These are phyloP conservation scores for Hystrix cristata DNA, from an alignment of 2,113 vertebrate genomes.

Conservation along the genomic window DNA sequence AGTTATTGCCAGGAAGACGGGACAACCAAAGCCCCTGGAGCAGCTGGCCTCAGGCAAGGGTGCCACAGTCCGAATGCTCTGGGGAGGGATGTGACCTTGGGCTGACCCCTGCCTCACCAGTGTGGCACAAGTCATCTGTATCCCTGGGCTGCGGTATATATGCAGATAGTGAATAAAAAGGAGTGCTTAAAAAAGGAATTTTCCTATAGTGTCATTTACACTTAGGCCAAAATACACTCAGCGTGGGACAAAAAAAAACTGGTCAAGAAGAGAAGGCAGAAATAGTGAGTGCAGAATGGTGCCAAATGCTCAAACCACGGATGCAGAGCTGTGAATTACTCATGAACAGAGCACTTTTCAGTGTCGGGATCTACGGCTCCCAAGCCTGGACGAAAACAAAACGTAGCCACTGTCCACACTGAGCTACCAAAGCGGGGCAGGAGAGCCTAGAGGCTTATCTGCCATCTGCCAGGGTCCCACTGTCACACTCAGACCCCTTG, in stretches of 20 bases:
- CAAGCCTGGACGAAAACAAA: not conserved
- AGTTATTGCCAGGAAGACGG: not conserved
- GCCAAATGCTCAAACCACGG: not conserved
- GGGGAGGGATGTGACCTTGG: not conserved
- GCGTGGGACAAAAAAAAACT: not conserved
- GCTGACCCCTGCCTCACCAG: not conserved
- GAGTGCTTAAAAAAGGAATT: slow-evolving; percentile 55
- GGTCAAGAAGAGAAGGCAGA: slow-evolving; percentile 19
- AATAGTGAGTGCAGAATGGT: not conserved
- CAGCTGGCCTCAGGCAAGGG: too few relatives aligned
- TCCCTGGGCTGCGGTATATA: not conserved
- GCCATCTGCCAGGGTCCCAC: not conserved
- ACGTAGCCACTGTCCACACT: not conserved
- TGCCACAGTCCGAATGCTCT: not conserved
- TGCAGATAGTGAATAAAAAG: not conserved
- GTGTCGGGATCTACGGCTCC: not conserved
- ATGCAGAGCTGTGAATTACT: not conserved
- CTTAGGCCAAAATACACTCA: slow-evolving; percentile 1
- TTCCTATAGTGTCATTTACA: slow-evolving; percentile 24
- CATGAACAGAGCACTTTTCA: not conserved
- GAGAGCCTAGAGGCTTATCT: not conserved
- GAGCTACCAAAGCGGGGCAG: not conserved
- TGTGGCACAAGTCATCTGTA: not conserved
- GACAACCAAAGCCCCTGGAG: not conserved
- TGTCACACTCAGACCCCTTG: not conserved